Evolutionary conservation across 2,797 vertebrate species (phyloP), one percentile per base, ranked within the genome.

Genomic region (Alca torda): DNA sequence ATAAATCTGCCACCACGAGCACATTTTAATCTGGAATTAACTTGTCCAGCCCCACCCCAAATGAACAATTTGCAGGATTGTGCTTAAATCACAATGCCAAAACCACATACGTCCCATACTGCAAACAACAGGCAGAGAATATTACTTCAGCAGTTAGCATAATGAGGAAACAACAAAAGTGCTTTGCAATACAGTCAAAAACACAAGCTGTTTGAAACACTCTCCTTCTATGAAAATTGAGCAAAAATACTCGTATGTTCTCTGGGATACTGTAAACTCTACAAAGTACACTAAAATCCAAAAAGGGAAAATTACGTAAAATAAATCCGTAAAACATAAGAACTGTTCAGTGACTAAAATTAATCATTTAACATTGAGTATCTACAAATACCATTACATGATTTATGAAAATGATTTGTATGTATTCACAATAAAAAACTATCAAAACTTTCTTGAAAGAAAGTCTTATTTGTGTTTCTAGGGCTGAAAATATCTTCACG

Each of bases 41-140:
- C 16, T 61, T 82, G n/a, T 88, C 73, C 76, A 76, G 50, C 10
- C 59, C 50, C 63, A n/a, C 16, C 48, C 59, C 48, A 86, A 41
- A 89, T 43, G 45, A 90, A 51, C 48, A 88, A 84, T 81, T 93
- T 88, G 43, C 39, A 88, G 79, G 89, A 39, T 10, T 84, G 67
- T 61, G 73, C 23, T 95, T 68, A 75, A 92, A 68, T 45, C 63
- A 59, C 61, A 94, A 75, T 48, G 79, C 79, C 89, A 87, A 85
- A 82, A 76, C 26, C 81, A 78, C 46, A 31, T 41, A 75, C 88
- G 92, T 89, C 73, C 65, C 78, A 59, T 16, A 67, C 65, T 91
- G 82, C 70, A 92, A 93, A 86, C 73, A 94, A 91, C 1, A 93
- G 94, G 81, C 84, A 97, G 84, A 96, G 54, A 92, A 81, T 53